A percentile compares a stretch with the other conserved stretches of the same genome.
Evolutionary conservation across 1,140 invertebrate species (phyloP).

Genomic region (Euwallacea similis): DNA sequence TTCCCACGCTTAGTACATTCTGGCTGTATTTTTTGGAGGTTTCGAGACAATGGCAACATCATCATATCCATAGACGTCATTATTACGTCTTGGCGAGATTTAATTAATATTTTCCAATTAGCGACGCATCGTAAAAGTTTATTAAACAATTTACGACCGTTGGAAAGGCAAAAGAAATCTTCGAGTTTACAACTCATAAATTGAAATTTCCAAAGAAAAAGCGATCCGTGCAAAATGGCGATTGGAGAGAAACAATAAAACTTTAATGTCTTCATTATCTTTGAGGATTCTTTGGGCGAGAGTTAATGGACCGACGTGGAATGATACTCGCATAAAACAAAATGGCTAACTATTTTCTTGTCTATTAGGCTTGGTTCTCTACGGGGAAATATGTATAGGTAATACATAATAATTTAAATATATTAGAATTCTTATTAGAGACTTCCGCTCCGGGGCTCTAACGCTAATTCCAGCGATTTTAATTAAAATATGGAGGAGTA

Average conservation of each 20-base stretch:
- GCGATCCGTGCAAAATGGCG: slow-evolving; percentile 22
- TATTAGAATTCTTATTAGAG: no score
- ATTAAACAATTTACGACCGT: slow-evolving; percentile 31
- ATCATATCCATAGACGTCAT: not conserved
- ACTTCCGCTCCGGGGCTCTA: no score
- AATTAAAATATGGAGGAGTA: no score
- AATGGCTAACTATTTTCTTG: no score
- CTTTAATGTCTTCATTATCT: slow-evolving; percentile 33
- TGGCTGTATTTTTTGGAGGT: no score
- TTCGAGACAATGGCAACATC: not conserved
- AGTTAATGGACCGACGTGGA: slow-evolving; percentile 12
- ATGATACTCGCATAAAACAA: no score
- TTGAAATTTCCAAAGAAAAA: slow-evolving; percentile 30
- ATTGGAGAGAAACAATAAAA: slow-evolving; percentile 26
- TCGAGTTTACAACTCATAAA: slow-evolving; percentile 27
- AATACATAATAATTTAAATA: no score
- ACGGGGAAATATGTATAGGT: no score
- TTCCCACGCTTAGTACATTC: not conserved
- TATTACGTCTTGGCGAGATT: slow-evolving; percentile 15
- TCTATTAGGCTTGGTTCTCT: no score
- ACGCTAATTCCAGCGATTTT: no score
- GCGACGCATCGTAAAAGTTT: slow-evolving; percentile 24
- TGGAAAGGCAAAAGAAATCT: slow-evolving; percentile 27
- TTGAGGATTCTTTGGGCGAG: slow-evolving; percentile 22
- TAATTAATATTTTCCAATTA: slow-evolving; percentile 35